Conservation (phyloP, 1,140 invertebrate genomes). For the Archivesica marissinica region DNA sequence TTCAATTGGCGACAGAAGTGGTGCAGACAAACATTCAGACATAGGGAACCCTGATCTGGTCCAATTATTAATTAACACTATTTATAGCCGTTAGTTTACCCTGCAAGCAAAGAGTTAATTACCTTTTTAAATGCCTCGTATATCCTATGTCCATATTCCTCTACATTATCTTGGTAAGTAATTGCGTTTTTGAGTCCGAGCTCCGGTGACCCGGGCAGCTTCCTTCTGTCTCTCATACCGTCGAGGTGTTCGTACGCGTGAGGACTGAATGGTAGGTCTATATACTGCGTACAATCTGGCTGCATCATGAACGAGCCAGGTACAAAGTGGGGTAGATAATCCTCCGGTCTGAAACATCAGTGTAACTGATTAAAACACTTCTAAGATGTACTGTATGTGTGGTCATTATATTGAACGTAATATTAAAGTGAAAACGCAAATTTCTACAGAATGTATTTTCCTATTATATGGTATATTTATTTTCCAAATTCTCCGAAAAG, state of each 20-base stretch:
- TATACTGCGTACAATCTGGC: conserved; percentile 89
- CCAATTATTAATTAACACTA: too few species aligned
- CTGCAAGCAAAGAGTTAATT: conserved; percentile 19
- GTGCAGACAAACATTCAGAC: too few species aligned
- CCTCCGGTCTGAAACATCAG: conserved; percentile 81
- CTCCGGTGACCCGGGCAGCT: conserved; percentile 88
- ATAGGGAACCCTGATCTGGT: too few species aligned
- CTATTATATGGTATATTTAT: too few species aligned
- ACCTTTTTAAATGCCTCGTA: conserved; percentile 87
- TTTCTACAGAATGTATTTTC: too few species aligned
- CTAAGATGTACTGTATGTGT: too few species aligned
- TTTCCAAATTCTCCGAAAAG: too few species aligned
- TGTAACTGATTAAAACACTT: too few species aligned
- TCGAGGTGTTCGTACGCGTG: conserved; percentile 92
- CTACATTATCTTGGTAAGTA: conserved; percentile 87
- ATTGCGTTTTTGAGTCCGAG: conserved; percentile 87
- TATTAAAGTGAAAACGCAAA: too few species aligned
- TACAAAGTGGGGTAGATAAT: conserved; percentile 20
- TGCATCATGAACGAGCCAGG: conserved; percentile 26
- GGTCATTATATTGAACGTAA: too few species aligned
- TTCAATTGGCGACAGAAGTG: too few species aligned
- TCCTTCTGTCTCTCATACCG: conserved; percentile 87
- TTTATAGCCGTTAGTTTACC: too few species aligned
- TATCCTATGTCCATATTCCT: conserved; percentile 88
- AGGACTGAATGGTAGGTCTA: conserved; percentile 90